Evolutionary conservation across 2,888 invertebrate species (phyloP).

Genomic region (Erebia palarica): DNA sequence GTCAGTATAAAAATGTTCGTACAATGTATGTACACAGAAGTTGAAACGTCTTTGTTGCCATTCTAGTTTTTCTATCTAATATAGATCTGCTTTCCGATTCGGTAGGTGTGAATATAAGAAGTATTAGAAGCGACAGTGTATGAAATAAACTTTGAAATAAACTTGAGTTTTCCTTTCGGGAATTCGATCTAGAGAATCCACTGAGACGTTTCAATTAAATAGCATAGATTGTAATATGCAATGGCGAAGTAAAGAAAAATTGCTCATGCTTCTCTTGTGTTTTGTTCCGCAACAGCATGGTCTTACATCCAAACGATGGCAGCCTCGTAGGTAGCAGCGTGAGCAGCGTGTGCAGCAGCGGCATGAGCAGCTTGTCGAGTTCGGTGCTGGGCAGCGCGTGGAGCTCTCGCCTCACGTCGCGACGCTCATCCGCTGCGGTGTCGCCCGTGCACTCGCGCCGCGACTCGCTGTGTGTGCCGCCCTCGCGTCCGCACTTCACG

Average conservation of each 20-base stretch:
- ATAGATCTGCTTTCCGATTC: no score
- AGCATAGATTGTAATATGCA: slow-evolving; percentile 25
- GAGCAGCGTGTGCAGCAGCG: slow-evolving; percentile 82
- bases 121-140: no score
- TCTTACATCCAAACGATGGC: slow-evolving; percentile 94
- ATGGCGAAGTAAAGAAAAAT: slow-evolving; percentile 21
- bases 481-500: slow-evolving; percentile 86
- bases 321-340: slow-evolving; percentile 87
- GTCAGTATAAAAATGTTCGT: slow-evolving; percentile 3
- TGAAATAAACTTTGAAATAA: no score
- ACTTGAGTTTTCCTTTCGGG: neutral
- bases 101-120: no score
- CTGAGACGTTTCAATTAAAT: slow-evolving; percentile 1
- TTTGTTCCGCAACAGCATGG: slow-evolving; percentile 82
- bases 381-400: slow-evolving; percentile 81
- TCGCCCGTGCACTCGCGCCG: slow-evolving; percentile 86
- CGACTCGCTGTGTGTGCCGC: slow-evolving; percentile 89
- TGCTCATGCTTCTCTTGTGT: slow-evolving; percentile 37
- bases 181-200: neutral
- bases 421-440: slow-evolving; percentile 76
- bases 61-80: neutral
- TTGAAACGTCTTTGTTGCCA: slow-evolving; percentile 1
- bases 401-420: slow-evolving; percentile 85
- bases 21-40: neutral
- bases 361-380: slow-evolving; percentile 79